Evolutionary conservation across 1,140 invertebrate species (phyloP).

Genomic region (Pteromalus puparum): DNA sequence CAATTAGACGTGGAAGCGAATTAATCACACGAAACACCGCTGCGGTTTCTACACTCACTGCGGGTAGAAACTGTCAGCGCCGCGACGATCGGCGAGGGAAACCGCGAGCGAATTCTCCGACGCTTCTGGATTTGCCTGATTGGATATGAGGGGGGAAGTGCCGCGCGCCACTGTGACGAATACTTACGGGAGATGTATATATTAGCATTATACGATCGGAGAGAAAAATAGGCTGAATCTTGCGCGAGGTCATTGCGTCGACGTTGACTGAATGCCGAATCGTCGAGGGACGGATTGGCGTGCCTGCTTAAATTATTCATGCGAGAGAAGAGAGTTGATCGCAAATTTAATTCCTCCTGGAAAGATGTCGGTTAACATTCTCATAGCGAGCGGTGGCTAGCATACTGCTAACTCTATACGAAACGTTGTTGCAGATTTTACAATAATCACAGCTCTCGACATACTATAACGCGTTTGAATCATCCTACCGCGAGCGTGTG

Average conservation of each 20-base stretch:
- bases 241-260: background rate
- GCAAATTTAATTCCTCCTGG: too few relatives aligned
- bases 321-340: too few relatives aligned
- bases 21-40: constrained; percentile 60
- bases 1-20: constrained; percentile 55
- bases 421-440: background rate
- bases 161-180: background rate
- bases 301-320: constrained; percentile 14
- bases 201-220: background rate
- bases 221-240: constrained; percentile 12
- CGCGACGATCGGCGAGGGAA: constrained; percentile 4
- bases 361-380: too few relatives aligned
- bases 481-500: background rate
- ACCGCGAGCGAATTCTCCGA: constrained; percentile 14
- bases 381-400: too few relatives aligned
- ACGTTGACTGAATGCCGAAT: background rate
- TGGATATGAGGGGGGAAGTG: background rate
- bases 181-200: background rate
- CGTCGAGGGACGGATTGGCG: background rate
- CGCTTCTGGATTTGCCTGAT: background rate
- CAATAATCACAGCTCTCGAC: background rate
- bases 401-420: too few relatives aligned
- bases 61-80: background rate
- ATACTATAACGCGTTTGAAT: constrained; percentile 29
- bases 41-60: constrained; percentile 48